These are phyloP conservation scores for Anabas testudineus DNA, from an alignment of 2,797 vertebrate genomes.

Conservation along the genomic window DNA sequence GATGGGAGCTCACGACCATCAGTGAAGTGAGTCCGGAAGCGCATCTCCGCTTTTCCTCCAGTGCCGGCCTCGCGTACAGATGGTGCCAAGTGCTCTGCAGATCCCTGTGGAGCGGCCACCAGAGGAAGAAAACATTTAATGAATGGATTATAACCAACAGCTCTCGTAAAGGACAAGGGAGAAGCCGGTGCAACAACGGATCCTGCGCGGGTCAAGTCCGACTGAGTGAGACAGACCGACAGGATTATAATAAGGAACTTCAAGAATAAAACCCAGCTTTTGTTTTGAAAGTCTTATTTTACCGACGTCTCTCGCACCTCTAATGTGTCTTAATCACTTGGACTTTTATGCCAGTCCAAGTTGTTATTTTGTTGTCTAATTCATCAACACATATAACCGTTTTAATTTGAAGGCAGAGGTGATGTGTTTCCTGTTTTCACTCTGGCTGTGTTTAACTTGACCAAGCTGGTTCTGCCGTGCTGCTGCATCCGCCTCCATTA, in stretches of 20 bases:
- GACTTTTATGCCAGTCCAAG: too few relatives aligned
- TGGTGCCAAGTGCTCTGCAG: not conserved
- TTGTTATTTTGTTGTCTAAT: too few relatives aligned
- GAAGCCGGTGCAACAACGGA: conserved; percentile 54
- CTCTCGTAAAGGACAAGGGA: conserved; percentile 7
- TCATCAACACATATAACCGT: accelerated
- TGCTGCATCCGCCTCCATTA: conserved; percentile 61
- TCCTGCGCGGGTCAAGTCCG: not conserved
- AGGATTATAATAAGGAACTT: not conserved
- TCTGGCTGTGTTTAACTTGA: not conserved
- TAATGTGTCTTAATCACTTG: accelerated
- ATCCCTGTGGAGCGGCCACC: not conserved
- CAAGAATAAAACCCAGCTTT: conserved; percentile 55
- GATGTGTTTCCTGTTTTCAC: not conserved
- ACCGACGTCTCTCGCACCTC: not conserved
- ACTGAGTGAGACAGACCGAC: not conserved
- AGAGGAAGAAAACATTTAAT: not conserved
- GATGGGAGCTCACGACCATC: conserved; percentile 57
- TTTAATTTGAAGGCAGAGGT: conserved; percentile 23
- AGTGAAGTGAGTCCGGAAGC: conserved; percentile 26
- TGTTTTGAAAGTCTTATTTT: not conserved
- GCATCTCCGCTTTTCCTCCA: conserved; percentile 10
- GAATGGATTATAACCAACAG: not conserved
- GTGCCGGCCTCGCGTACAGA: conserved; percentile 11
- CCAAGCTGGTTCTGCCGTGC: conserved; percentile 8